Evolutionary conservation across 2,797 vertebrate genomes (phyloP).

Genomic region (Triplophysa bombifrons): DNA sequence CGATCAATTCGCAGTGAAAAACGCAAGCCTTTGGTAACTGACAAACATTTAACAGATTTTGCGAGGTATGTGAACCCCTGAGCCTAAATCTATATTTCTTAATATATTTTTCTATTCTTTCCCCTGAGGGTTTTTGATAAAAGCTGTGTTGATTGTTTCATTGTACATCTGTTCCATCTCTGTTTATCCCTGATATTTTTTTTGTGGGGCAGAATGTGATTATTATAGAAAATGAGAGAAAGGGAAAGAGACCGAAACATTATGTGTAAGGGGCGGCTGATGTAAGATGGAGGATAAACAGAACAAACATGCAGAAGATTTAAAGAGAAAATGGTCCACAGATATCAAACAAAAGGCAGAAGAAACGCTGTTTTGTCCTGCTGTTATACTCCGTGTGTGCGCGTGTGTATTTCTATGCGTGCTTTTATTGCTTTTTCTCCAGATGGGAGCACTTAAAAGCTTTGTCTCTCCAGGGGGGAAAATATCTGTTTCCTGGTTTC

Average conservation of each 20-base stretch:
- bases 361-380: conserved; percentile 28
- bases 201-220: too few relatives aligned
- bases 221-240: conserved; percentile 3
- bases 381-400: conserved; percentile 5
- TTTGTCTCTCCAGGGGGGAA: conserved; percentile 39
- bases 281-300: conserved; percentile 9
- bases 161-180: background rate
- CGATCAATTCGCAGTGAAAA: too few relatives aligned
- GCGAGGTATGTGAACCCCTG: too few relatives aligned
- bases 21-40: too few relatives aligned
- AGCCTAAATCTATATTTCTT: too few relatives aligned
- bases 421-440: conserved; percentile 33
- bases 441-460: conserved; percentile 52
- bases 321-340: background rate
- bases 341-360: conserved; percentile 14
- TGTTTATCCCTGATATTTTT: background rate
- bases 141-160: too few relatives aligned
- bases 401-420: conserved; percentile 27
- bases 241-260: background rate
- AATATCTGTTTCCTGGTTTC: conserved; percentile 49
- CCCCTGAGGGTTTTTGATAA: too few relatives aligned
- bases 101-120: too few relatives aligned
- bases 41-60: too few relatives aligned
- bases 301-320: background rate
- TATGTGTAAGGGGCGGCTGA: background rate